A percentile compares a stretch with the other conserved stretches of the same genome.
Evolutionary conservation across 2,888 invertebrate species (phyloP).

Genomic region (Seira sanloemensis): DNA sequence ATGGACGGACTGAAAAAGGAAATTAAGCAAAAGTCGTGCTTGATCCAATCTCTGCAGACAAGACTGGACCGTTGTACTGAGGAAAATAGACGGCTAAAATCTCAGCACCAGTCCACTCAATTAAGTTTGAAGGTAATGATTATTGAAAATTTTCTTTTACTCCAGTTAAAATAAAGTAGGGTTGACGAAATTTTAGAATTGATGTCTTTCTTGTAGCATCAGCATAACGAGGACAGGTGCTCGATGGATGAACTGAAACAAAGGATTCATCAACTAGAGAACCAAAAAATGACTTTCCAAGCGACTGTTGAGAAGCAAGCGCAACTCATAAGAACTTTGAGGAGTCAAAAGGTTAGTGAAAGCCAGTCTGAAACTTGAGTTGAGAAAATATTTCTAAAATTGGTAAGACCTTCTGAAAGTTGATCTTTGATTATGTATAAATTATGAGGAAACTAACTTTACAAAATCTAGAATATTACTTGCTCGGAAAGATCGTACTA

Average conservation of each 20-base stretch:
- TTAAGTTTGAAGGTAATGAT: slow-evolving; percentile 75
- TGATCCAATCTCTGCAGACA: slow-evolving; percentile 77
- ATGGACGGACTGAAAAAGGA: slow-evolving; percentile 77
- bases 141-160: not conserved
- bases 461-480: no score
- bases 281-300: slow-evolving; percentile 61
- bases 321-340: slow-evolving; percentile 61
- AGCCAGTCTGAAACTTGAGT: no score
- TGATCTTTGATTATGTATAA: no score
- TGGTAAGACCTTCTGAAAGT: no score
- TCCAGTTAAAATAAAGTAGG: not conserved
- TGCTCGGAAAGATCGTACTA: no score
- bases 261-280: slow-evolving; percentile 63
- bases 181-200: not conserved
- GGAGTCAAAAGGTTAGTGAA: slow-evolving; percentile 62
- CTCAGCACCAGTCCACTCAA: slow-evolving; percentile 75
- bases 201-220: slow-evolving; percentile 58
- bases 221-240: slow-evolving; percentile 61
- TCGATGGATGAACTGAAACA: slow-evolving; percentile 63
- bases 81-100: slow-evolving; percentile 77
- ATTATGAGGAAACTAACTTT: no score
- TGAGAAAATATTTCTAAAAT: no score
- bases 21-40: slow-evolving; percentile 76
- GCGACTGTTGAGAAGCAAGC: slow-evolving; percentile 66
- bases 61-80: slow-evolving; percentile 78